Percentiles rank a stretch among this genome's conserved stretches.
phyloP scores from a whole-genome alignment of 2,888 invertebrate genomes.

The Standfussiana lucernea region DNA sequence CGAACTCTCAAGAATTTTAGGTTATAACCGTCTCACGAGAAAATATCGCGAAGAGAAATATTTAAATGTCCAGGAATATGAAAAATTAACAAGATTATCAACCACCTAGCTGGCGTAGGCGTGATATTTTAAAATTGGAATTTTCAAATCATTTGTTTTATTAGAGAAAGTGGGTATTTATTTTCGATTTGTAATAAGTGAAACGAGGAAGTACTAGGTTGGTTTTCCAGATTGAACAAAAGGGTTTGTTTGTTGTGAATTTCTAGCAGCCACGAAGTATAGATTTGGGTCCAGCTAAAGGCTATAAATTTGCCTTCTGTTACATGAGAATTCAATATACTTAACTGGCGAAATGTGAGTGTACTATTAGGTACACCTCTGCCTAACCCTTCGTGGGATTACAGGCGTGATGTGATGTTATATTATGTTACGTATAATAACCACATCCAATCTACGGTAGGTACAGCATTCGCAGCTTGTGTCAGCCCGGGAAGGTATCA shows the following conservation, averaged over 20 bases:
- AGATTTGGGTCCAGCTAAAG: neutral
- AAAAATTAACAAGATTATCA: slow-evolving; percentile 35
- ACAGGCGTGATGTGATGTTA: neutral
- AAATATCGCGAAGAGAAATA: slow-evolving; percentile 28
- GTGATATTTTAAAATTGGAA: slow-evolving; percentile 29
- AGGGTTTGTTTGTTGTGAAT: neutral
- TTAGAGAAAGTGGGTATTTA: neutral
- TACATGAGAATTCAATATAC: neutral
- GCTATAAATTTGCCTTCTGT: neutral
- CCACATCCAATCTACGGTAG: slow-evolving; percentile 7
- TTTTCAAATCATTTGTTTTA: neutral
- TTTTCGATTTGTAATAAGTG: neutral
- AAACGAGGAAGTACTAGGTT: neutral
- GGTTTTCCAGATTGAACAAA: neutral
- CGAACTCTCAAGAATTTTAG: slow-evolving; percentile 27
- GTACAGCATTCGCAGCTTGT: slow-evolving; percentile 10
- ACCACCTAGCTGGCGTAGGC: neutral
- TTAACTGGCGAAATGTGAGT: neutral
- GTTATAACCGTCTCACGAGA: slow-evolving; percentile 34
- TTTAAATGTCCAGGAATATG: slow-evolving; percentile 42
- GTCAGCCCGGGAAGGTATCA: slow-evolving; percentile 5
- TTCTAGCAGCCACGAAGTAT: neutral
- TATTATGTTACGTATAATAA: neutral
- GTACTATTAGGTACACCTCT: neutral
- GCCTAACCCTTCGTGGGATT: neutral